Evolutionary conservation across 35 echinoderm and acorn worm species (phyloP).

Genomic region (Strongylocentrotus purpuratus): DNA sequence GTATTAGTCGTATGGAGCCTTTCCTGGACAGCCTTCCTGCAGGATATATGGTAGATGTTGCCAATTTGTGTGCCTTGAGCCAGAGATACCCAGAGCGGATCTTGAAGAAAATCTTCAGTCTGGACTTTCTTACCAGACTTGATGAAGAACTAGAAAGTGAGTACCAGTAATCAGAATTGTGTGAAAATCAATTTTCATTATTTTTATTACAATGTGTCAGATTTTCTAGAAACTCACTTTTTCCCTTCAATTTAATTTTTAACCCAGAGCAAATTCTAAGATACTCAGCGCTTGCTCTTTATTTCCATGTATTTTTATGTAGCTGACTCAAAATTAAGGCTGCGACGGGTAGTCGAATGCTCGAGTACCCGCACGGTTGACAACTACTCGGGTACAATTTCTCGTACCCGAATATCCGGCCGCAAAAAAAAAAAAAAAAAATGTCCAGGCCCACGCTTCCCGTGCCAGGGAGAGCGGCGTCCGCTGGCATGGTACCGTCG

Average conservation of each 20-base stretch:
- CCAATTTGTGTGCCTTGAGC: slow-evolving; percentile 61
- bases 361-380: no score
- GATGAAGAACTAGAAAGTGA: slow-evolving; percentile 92
- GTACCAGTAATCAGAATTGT: background rate
- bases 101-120: slow-evolving; percentile 79
- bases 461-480: no score
- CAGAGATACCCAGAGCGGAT: slow-evolving; percentile 74
- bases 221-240: background rate
- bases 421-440: no score
- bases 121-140: slow-evolving; percentile 86
- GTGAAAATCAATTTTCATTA: background rate
- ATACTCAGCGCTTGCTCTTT: background rate
- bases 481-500: no score
- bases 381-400: no score
- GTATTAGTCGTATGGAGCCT: slow-evolving; percentile 63
- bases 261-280: background rate
- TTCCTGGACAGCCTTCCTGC: slow-evolving; percentile 69
- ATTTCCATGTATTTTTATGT: background rate
- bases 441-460: no score
- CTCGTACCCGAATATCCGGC: no score
- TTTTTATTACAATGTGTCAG: background rate
- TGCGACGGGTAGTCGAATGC: no score
- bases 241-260: background rate
- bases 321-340: no score
- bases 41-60: slow-evolving; percentile 76